A percentile compares a stretch with the other conserved stretches of the same genome.
Conservation (phyloP, 2,888 invertebrate species). For the Mythimna impura region DNA sequence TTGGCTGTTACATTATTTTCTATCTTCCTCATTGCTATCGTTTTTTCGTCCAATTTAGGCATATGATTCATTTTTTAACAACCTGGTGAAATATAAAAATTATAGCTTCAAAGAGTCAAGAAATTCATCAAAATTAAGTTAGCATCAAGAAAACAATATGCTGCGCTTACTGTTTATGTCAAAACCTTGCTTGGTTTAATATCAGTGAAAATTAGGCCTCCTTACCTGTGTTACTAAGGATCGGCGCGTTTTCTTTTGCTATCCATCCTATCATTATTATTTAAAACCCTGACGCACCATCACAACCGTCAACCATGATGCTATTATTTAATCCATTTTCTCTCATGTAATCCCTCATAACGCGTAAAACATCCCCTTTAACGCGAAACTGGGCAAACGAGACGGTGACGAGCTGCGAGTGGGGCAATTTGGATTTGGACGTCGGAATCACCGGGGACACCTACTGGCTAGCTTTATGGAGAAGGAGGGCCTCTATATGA, state of each 20-base stretch:
- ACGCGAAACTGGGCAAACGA: no score
- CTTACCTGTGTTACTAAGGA: neutral
- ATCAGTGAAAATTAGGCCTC: neutral
- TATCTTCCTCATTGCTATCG: slow-evolving; percentile 33
- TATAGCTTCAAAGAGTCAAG: neutral
- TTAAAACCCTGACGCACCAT: no score
- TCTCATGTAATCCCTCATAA: neutral
- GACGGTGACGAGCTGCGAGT: no score
- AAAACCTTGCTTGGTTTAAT: neutral
- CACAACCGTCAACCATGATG: neutral
- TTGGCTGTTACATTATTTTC: slow-evolving; percentile 23
- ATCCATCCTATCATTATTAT: no score
- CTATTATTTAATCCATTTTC: neutral
- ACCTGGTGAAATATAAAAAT: neutral
- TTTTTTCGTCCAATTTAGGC: neutral
- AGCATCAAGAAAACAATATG: neutral
- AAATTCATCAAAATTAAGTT: neutral
- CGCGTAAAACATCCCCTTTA: no score
- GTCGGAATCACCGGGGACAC: no score
- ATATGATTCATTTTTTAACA: neutral
- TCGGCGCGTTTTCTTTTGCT: neutral
- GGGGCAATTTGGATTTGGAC: no score
- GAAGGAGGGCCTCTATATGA: no score
- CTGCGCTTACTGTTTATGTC: neutral
- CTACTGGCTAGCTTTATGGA: no score